Evolutionary conservation across 1,140 invertebrate species (phyloP).

Genomic region (Palaemon carinicauda): DNA sequence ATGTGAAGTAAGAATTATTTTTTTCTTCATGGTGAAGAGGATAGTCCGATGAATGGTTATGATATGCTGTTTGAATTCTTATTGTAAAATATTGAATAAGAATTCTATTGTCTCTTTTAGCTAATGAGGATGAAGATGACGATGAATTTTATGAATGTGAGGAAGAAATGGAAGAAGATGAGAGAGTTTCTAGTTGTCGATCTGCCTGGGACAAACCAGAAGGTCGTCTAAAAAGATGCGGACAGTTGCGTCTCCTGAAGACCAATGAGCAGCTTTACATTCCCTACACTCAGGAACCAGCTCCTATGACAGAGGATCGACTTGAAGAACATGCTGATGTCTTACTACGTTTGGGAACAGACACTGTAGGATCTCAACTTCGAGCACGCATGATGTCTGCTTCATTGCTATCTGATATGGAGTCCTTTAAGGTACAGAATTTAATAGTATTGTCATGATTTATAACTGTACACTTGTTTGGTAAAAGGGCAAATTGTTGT

Average conservation of each 20-base stretch:
- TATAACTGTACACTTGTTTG: too few species aligned
- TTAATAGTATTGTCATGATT: neutral
- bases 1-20: neutral
- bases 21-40: neutral
- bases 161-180: constrained; percentile 54
- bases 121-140: constrained; percentile 60
- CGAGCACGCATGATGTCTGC: constrained; percentile 94
- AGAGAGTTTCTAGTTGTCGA: constrained; percentile 20
- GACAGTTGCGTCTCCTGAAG: constrained; percentile 73
- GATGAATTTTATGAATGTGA: constrained; percentile 62
- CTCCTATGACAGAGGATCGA: constrained; percentile 97
- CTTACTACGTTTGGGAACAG: constrained; percentile 83
- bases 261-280: constrained; percentile 81
- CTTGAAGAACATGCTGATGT: constrained; percentile 92
- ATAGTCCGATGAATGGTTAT: neutral
- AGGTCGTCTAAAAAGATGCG: constrained; percentile 76
- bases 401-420: constrained; percentile 95
- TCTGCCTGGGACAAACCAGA: constrained; percentile 75
- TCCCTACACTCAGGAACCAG: constrained; percentile 82
- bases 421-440: constrained; percentile 85
- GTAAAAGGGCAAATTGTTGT: too few species aligned
- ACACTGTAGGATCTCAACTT: constrained; percentile 82
- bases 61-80: too few species aligned
- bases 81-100: neutral
- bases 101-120: neutral